phyloP scores from a whole-genome alignment of 2,888 invertebrate genomes.

The Tuberolachnus salignus region DNA sequence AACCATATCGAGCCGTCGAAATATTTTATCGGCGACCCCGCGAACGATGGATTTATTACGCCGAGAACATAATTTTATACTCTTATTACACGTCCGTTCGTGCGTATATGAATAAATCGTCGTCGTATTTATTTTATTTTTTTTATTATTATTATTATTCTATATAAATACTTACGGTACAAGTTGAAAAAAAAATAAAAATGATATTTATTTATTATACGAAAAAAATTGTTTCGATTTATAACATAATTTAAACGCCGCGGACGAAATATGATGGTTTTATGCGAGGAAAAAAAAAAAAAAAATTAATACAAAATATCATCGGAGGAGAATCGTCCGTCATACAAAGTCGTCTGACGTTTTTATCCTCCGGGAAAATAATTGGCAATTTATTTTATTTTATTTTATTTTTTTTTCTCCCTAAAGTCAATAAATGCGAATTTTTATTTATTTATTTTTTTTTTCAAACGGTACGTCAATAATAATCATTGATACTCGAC shows the following conservation, averaged over 20 bases:
- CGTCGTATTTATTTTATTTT: no score
- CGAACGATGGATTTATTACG: not conserved
- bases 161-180: not conserved
- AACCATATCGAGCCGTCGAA: not conserved
- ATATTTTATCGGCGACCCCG: not conserved
- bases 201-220: not conserved
- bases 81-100: not conserved
- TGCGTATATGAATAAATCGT: no score
- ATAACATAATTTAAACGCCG: not conserved
- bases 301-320: no score
- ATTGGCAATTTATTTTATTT: conserved; percentile 41
- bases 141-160: no score
- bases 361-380: conserved; percentile 26
- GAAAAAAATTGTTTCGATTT: conserved; percentile 1
- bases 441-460: no score
- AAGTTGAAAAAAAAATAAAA: not conserved
- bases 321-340: not conserved
- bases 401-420: conserved; percentile 17
- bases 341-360: not conserved
- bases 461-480: conserved; percentile 2
- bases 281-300: no score
- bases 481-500: conserved; percentile 3
- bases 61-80: not conserved
- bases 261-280: not conserved
- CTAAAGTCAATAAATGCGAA: conserved; percentile 28